These are phyloP conservation scores for Rhinichthys osculus DNA, from an alignment of 2,797 vertebrate genomes.

Conservation along the genomic window DNA sequence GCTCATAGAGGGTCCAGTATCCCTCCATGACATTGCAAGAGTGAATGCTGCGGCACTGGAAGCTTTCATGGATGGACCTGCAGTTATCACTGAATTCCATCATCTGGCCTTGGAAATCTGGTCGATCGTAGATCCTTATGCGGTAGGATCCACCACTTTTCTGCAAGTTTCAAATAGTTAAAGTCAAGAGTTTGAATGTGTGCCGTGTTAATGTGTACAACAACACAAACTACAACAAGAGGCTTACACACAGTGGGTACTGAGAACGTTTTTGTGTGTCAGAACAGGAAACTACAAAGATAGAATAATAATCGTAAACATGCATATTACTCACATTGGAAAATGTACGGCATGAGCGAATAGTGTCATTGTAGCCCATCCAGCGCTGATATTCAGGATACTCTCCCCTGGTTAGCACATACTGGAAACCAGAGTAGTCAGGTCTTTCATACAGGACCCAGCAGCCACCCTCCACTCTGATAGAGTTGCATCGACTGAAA, in stretches of 20 bases:
- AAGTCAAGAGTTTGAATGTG: neutral
- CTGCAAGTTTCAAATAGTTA: constrained; percentile 57
- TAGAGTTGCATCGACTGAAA: constrained; percentile 77
- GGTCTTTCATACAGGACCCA: constrained; percentile 78
- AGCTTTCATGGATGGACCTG: constrained; percentile 72
- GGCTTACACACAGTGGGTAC: neutral
- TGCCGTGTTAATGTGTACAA: neutral
- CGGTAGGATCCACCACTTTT: constrained; percentile 71
- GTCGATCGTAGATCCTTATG: constrained; percentile 73
- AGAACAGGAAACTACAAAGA: neutral
- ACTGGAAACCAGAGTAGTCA: constrained; percentile 76
- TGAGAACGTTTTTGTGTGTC: neutral
- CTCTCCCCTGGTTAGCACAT: constrained; percentile 75
- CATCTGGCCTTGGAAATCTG: constrained; percentile 78
- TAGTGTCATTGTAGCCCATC: constrained; percentile 77
- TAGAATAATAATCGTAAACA: neutral
- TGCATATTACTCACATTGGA: constrained; percentile 68
- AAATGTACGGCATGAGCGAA: constrained; percentile 72
- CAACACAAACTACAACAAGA: neutral
- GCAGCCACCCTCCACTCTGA: constrained; percentile 76
- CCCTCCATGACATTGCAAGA: constrained; percentile 77
- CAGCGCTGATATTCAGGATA: constrained; percentile 78
- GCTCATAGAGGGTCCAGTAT: constrained; percentile 77
- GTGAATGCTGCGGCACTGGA: constrained; percentile 72
- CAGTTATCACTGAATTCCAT: constrained; percentile 78